phyloP scores from a whole-genome alignment of 2,888 invertebrate genomes.

The Pristionchus japonicus region DNA sequence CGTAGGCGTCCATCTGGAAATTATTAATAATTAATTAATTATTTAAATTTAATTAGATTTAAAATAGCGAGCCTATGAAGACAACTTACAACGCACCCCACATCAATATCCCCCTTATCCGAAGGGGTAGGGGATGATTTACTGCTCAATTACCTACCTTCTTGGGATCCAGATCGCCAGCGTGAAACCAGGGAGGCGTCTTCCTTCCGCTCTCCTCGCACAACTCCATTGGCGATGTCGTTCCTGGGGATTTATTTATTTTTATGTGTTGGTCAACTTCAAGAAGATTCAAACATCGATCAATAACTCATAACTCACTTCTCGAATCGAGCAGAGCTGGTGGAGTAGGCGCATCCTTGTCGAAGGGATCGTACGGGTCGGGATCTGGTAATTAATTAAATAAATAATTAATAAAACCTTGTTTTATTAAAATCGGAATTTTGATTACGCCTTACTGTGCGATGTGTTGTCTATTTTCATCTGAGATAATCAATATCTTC shows the following conservation, averaged over 20 bases:
- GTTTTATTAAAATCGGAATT: too few relatives aligned
- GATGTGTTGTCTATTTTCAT: too few relatives aligned
- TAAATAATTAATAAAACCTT: not conserved
- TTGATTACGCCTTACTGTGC: too few relatives aligned
- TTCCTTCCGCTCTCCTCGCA: not conserved
- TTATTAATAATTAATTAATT: not conserved
- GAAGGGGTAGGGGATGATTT: too few relatives aligned
- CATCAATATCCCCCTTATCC: too few relatives aligned
- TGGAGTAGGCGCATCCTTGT: slow-evolving; percentile 38
- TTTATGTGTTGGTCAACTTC: not conserved
- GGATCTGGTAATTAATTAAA: not conserved
- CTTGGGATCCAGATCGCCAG: not conserved
- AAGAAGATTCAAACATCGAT: not conserved
- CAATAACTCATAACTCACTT: slow-evolving; percentile 27
- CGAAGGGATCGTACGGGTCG: not conserved
- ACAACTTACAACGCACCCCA: too few relatives aligned
- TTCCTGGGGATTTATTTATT: not conserved
- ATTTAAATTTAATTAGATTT: not conserved
- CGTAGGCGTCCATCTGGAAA: not conserved
- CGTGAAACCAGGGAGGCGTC: slow-evolving; percentile 22
- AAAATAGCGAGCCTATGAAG: too few relatives aligned
- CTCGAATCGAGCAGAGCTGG: slow-evolving; percentile 32
- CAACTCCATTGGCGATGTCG: slow-evolving; percentile 11
- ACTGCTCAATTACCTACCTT: not conserved
- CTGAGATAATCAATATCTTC: too few relatives aligned